Evolutionary conservation across 1,140 invertebrate genomes (phyloP).

Genomic region (Lepidurus apus): DNA sequence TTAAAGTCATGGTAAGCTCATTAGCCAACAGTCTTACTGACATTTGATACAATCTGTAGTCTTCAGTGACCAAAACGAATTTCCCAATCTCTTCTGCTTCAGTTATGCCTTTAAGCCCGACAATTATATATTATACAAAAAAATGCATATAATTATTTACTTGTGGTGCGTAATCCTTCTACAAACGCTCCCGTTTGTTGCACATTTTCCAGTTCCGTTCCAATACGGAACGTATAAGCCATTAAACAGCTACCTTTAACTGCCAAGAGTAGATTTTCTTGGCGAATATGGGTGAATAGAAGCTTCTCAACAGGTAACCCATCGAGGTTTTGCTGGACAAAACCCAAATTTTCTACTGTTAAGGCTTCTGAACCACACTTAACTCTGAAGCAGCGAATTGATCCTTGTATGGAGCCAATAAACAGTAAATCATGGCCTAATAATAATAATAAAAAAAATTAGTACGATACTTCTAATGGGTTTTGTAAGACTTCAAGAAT

Average conservation of each 20-base stretch:
- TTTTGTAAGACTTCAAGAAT: not conserved
- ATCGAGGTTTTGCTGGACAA: not conserved
- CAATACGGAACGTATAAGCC: not conserved
- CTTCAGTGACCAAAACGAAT: constrained; percentile 23
- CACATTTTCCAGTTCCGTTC: not conserved
- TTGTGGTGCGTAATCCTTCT: not conserved
- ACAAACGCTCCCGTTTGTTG: not conserved
- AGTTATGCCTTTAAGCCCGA: not conserved
- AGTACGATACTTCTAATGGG: not conserved
- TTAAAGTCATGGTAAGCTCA: not conserved
- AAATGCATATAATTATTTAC: not conserved
- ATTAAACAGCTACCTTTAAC: not conserved
- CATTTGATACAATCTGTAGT: constrained; percentile 15
- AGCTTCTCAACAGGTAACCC: not conserved
- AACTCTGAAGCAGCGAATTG: not conserved
- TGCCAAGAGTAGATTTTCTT: not conserved
- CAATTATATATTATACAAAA: not conserved
- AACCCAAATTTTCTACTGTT: not conserved
- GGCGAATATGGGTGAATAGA: not conserved
- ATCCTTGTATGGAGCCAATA: not conserved
- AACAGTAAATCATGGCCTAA: constrained; percentile 7
- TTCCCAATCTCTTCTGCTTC: not conserved
- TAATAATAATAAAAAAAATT: not conserved
- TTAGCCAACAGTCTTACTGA: not conserved
- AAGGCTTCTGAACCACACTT: not conserved